A percentile compares a stretch with the other conserved stretches of the same genome.
Evolutionary conservation across 2,888 invertebrate species (phyloP).

Genomic region (Rhimphoctona megacephalus): DNA sequence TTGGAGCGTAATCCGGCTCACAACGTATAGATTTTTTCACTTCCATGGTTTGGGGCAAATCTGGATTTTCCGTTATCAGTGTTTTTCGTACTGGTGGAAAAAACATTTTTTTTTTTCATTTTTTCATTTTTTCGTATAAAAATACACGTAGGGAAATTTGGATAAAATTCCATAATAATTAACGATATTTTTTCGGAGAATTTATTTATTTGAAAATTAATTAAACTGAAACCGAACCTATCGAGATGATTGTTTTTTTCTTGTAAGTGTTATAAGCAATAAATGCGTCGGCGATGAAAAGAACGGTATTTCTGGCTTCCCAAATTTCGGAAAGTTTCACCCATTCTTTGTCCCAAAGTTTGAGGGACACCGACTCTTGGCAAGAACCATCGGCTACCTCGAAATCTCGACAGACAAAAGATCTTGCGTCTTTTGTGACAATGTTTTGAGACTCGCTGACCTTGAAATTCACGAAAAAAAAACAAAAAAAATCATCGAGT

Average conservation of each 20-base stretch:
- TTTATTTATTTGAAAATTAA: background rate
- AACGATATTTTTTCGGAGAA: background rate
- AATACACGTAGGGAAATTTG: background rate
- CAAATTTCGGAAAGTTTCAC: conserved; percentile 89
- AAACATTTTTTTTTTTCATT: background rate
- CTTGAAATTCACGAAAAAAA: conserved; percentile 70
- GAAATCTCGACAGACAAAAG: conserved; percentile 88
- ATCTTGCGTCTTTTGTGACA: conserved; percentile 87
- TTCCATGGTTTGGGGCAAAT: conserved; percentile 87
- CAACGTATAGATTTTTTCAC: conserved; percentile 82
- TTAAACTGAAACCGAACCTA: conserved; percentile 70
- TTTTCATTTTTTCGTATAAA: background rate
- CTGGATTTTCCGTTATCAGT: conserved; percentile 91
- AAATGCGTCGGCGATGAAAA: conserved; percentile 90
- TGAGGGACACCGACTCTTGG: conserved; percentile 86
- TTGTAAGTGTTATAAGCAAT: conserved; percentile 85
- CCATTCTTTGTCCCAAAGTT: conserved; percentile 90
- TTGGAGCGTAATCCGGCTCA: conserved; percentile 73
- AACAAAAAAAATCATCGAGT: background rate
- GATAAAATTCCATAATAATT: background rate
- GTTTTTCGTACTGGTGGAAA: conserved; percentile 83
- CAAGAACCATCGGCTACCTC: conserved; percentile 88
- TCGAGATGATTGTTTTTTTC: conserved; percentile 76
- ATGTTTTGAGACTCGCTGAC: conserved; percentile 88
- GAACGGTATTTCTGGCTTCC: conserved; percentile 89